A percentile compares a stretch with the other conserved stretches of the same genome.
Conservation (phyloP, 2,113 vertebrate species). For the Nanorana parkeri region DNA sequence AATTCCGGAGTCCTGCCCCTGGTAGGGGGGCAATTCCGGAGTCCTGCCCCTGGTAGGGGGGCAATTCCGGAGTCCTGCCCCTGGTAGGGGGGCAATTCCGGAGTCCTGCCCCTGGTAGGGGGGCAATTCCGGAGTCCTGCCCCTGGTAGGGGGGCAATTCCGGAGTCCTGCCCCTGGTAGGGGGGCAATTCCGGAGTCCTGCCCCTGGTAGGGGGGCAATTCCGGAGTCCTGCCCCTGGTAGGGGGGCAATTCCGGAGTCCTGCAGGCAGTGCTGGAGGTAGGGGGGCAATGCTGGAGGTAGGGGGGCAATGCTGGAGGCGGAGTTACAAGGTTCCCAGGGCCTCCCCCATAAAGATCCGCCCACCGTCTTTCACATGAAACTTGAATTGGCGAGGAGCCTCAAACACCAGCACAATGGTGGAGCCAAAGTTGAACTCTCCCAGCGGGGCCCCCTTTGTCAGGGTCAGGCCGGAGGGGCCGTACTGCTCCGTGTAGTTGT, state of each 20-base stretch:
- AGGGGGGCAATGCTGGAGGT: no score
- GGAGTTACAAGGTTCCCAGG: constrained; percentile 3
- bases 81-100: background rate
- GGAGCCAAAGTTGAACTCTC: constrained; percentile 53
- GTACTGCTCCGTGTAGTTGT: constrained; percentile 17
- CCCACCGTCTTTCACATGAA: background rate
- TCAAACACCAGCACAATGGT: constrained; percentile 45
- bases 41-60: no score
- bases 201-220: no score
- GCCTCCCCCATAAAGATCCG: constrained; percentile 44
- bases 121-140: no score
- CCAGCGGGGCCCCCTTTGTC: constrained; percentile 34
- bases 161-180: no score
- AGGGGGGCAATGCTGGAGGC: background rate
- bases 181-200: no score
- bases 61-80: no score
- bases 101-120: no score
- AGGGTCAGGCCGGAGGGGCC: background rate
- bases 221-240: no score
- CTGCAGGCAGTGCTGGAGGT: background rate
- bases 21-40: background rate
- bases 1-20: no score
- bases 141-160: no score
- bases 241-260: no score
- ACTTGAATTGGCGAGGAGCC: constrained; percentile 34